Conservation (phyloP, 2,888 invertebrate species). For the Polia nebulosa region DNA sequence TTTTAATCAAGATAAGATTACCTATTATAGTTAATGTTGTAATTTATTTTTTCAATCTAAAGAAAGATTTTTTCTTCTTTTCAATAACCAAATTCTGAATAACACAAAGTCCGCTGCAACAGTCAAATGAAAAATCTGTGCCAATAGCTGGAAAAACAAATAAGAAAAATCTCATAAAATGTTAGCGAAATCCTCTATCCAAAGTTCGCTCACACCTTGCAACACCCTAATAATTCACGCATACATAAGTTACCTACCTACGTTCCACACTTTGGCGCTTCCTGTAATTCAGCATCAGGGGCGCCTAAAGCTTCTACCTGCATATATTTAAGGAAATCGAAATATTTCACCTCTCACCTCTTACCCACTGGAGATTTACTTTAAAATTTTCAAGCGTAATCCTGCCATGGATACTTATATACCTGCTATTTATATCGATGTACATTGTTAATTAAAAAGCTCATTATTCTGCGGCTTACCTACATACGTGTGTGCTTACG, state of each 20-base stretch:
- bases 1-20: neutral
- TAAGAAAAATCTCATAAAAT: conserved; percentile 22
- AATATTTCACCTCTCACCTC: conserved; percentile 75
- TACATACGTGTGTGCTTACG: conserved; percentile 54
- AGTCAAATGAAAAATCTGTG: neutral
- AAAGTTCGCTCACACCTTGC: conserved; percentile 25
- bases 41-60: neutral
- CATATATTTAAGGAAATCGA: conserved; percentile 74
- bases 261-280: conserved; percentile 56
- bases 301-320: conserved; percentile 61
- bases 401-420: conserved; percentile 47
- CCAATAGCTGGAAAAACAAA: conserved; percentile 7
- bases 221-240: conserved; percentile 51
- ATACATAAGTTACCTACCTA: conserved; percentile 20
- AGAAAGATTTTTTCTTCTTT: neutral
- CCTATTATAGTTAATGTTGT: neutral
- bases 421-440: conserved; percentile 54
- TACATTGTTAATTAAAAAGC: conserved; percentile 64
- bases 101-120: neutral
- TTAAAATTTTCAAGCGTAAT: conserved; percentile 65
- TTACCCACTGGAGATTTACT: conserved; percentile 57
- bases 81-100: neutral
- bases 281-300: conserved; percentile 62
- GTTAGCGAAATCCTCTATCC: conserved; percentile 8
- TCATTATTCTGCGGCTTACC: conserved; percentile 61